These are phyloP conservation scores for Pyrocephalus nanus DNA, from an alignment of 2,797 vertebrate species.

Conservation along the genomic window DNA sequence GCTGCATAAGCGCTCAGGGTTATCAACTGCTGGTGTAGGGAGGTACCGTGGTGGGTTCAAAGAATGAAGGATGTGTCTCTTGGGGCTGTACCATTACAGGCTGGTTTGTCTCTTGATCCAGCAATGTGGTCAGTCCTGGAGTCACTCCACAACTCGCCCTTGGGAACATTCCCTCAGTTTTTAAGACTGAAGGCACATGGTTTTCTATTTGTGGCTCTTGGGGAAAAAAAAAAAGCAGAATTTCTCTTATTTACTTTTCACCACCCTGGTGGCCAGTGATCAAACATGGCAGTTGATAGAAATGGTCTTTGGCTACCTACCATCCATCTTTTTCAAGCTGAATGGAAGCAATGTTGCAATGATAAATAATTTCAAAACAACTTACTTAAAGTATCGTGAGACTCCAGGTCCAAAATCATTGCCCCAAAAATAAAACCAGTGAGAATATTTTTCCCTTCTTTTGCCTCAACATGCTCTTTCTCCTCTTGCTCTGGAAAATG, in stretches of 20 bases:
- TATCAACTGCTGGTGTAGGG: background rate
- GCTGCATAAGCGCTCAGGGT: accelerated
- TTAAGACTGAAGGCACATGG: background rate
- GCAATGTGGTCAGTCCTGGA: background rate
- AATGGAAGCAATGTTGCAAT: background rate
- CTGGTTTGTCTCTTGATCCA: background rate
- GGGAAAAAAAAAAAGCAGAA: no score
- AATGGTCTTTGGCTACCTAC: background rate
- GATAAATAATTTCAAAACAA: background rate
- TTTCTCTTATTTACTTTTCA: background rate
- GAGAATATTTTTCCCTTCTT: background rate
- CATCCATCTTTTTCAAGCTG: background rate
- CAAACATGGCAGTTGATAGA: background rate
- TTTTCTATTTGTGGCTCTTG: background rate
- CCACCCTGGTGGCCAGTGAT: background rate
- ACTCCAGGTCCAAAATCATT: background rate
- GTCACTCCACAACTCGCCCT: background rate
- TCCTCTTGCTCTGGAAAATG: background rate
- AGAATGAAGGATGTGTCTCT: background rate
- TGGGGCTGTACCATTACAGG: accelerated
- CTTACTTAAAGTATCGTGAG: background rate
- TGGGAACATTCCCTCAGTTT: background rate
- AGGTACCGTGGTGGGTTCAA: background rate
- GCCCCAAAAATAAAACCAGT: background rate
- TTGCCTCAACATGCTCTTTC: background rate